phyloP scores from a whole-genome alignment of 2,113 vertebrate species.

The Nipponia nippon region DNA sequence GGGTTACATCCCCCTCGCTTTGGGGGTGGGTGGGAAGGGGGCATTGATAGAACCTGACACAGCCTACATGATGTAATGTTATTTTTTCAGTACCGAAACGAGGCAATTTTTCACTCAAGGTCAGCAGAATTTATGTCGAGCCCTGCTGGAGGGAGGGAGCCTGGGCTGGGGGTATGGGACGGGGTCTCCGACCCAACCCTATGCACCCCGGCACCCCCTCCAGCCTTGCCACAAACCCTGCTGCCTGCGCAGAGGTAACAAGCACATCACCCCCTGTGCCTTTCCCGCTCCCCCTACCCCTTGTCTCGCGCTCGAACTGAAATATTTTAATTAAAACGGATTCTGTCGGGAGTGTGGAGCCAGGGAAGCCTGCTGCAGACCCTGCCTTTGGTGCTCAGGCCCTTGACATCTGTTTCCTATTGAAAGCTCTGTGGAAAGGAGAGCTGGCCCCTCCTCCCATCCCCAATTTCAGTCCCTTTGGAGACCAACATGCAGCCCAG shows the following conservation, averaged over 20 bases:
- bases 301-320: background rate
- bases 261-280: background rate
- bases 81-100: constrained; percentile 79
- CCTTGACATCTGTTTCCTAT: constrained; percentile 71
- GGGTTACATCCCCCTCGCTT: constrained; percentile 77
- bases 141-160: background rate
- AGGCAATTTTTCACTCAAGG: constrained; percentile 70
- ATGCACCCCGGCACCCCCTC: rapidly evolving
- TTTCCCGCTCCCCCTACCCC: background rate
- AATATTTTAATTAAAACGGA: constrained; percentile 43
- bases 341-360: background rate
- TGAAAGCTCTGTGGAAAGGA: constrained; percentile 57
- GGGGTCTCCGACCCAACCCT: background rate
- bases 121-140: constrained; percentile 65
- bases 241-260: background rate
- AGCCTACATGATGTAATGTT: constrained; percentile 88
- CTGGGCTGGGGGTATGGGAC: background rate
- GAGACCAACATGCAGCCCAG: background rate
- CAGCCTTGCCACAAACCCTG: background rate
- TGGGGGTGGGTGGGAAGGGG: constrained; percentile 69
- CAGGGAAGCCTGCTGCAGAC: constrained; percentile 33
- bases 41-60: constrained; percentile 82
- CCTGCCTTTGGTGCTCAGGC: constrained; percentile 39
- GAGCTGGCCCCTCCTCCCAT: constrained; percentile 40
- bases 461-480: constrained; percentile 35